Base-by-base conservation (phyloP, 2,888 invertebrate species). In the Chorisops tibialis region DNA sequence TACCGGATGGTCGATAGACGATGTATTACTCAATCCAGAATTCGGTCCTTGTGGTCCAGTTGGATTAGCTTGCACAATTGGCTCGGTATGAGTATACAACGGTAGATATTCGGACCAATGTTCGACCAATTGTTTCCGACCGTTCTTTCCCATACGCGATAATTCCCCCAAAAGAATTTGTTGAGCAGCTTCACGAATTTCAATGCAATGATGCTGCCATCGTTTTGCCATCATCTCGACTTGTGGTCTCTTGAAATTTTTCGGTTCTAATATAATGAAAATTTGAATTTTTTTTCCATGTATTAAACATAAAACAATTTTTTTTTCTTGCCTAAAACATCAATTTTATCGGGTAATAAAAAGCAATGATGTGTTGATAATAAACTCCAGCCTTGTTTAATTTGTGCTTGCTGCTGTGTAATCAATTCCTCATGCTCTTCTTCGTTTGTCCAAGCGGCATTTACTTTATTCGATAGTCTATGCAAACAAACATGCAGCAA, bases 191-290 rank as follows among this genome's bases (percentile, higher is more conserved):
- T 98, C 96, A 4, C 99, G 82, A 49, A 96, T 95, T 81, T 99
- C 98, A 4, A 98, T 84, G 76, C 98, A 99, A 70, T 96, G 92
- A 80, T 99, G 98, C 76, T 99, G 98, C 99, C 99, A 99, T 65
- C 96, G 83, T 16, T 96, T 87, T 0, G 97, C 98, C 82, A 99
- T 83, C 87, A 96, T 93, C 79, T 99, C 98, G 4, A 99, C 93
- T 78, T 94, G 93, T 0, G 97, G 96, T n/a, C 94, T 85, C 74
- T 96, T 93, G 79, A 93, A 96, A 64, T 84, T 85, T 75, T 86
- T 87, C 0, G 88, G 86, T 37, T 89, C 89, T 72, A 83, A 78
- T 70, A 72, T 18, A 52, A 38, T 9, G 24, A 58, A n/a, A n/a
- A n/a, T n/a, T n/a, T n/a, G n/a, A n/a, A n/a, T n/a, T 39, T 19